Base-by-base conservation (phyloP, 2,113 vertebrate species). In the Murina feae region DNA sequence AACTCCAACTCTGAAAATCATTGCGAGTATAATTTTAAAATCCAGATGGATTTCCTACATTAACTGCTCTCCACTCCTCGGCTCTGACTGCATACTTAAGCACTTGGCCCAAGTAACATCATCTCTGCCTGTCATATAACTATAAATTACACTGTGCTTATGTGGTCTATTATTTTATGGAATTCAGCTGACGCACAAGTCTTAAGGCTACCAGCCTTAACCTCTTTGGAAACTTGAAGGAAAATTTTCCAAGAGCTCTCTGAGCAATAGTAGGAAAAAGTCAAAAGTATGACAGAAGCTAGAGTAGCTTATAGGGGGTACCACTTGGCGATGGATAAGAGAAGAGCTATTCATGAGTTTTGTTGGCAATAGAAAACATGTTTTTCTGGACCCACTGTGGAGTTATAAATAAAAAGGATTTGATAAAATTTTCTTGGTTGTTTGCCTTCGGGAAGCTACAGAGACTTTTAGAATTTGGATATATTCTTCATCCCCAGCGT, bases 101-200 rank as follows among this genome's bases (percentile, higher is more conserved):
- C 94, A 28, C 10, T 89, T 28, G 95, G 86, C 93, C 94, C 76
- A 81, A 95, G 96, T 72, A 90, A 96, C 95, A 97, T 96, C 83
- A 12, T 1, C 90, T 72, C 89, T 95, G 96, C 93, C 94, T 96
- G 81, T 0, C 10, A 68, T 94, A 58, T 90, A 90, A 93, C 95
- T 60, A 2, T 97, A 93, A 96, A 95, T 94, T 96, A 96, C 93
- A 93, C 78, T 78, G 89, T 95, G 92, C 93, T 96, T 94, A 58
- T 96, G 91, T 85, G 49, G 30, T 83, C 90, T 3, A 0, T 95
- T 95, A 96, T 96, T 97, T 4, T 17, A 84, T 79, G 91, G 47
- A 85, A 90, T 96, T 94, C 91, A 93, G 97, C 97, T 97, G 96
- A 96, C 95, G 83, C 97, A 89, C 96, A 94, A 94, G 97, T 97